phyloP scores from a whole-genome alignment of 2,113 vertebrate genomes.

The Otocyon megalotis region DNA sequence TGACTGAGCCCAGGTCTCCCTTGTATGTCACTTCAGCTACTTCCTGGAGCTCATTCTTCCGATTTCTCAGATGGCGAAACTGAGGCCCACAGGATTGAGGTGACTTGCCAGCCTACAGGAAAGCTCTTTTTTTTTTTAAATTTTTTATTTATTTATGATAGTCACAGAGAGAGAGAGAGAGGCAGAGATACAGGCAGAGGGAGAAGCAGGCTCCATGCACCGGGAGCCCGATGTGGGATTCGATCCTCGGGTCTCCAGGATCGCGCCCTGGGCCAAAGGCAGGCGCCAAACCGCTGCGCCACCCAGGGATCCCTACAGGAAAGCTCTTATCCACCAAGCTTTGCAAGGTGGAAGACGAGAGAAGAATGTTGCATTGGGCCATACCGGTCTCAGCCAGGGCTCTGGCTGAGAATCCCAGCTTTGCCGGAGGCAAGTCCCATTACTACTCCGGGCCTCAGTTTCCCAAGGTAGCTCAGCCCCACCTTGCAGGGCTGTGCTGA shows the following conservation, averaged over 20 bases:
- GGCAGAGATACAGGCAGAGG: too few species aligned
- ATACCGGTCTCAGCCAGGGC: too few species aligned
- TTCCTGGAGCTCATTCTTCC: background rate
- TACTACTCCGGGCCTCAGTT: background rate
- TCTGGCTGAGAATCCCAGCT: background rate
- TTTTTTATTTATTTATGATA: too few species aligned
- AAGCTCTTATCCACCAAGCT: rapidly evolving
- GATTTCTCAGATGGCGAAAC: background rate
- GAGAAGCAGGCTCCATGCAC: too few species aligned
- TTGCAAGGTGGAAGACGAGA: background rate
- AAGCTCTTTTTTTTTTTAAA: too few species aligned
- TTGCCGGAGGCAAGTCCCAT: background rate
- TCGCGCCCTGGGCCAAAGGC: too few species aligned
- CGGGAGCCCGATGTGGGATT: too few species aligned
- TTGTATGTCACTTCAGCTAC: background rate
- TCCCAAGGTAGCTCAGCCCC: background rate
- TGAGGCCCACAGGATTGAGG: background rate
- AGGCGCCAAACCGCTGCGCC: too few species aligned
- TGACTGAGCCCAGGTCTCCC: background rate
- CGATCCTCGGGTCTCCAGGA: too few species aligned
- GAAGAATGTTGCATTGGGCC: background rate
- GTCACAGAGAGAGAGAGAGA: too few species aligned
- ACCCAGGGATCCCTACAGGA: too few species aligned
- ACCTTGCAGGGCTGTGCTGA: background rate
- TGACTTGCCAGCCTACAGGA: background rate